These are phyloP conservation scores for Turritopsis dohrnii DNA, from an alignment of 30 jellyfish, hydroid and myxozoan genomes.

Conservation along the genomic window DNA sequence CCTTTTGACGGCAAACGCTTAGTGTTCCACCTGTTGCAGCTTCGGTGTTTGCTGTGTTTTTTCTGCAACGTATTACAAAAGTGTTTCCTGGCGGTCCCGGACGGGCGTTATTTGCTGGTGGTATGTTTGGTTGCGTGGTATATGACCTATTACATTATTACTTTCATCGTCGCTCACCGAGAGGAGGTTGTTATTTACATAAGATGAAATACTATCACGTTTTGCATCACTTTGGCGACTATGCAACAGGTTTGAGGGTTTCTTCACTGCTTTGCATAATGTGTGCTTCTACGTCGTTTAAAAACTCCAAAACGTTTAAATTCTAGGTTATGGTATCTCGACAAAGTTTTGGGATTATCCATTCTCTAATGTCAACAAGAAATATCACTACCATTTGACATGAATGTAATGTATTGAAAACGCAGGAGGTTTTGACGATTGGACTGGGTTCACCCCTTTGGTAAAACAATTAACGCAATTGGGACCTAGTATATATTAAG, in stretches of 20 bases:
- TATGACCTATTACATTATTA: constrained; percentile 86
- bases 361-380: constrained; percentile 49
- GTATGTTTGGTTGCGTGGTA: constrained; percentile 67
- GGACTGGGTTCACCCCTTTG: no score
- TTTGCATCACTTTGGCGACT: constrained; percentile 80
- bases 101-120: constrained; percentile 73
- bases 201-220: constrained; percentile 67
- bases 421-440: background rate
- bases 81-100: constrained; percentile 54
- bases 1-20: constrained; percentile 92
- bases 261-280: background rate
- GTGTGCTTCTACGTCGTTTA: background rate
- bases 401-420: no score
- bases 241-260: constrained; percentile 49
- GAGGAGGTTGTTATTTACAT: constrained; percentile 60
- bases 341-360: constrained; percentile 81
- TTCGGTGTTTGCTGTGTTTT: constrained; percentile 43
- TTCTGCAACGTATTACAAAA: constrained; percentile 22
- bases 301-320: no score
- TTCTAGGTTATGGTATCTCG: constrained; percentile 84
- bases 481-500: background rate
- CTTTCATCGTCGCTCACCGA: constrained; percentile 89
- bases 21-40: constrained; percentile 99
- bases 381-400: no score
- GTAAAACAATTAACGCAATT: background rate